These are phyloP conservation scores for Dromococcyx pavoninus DNA, from an alignment of 2,797 vertebrate species.

Conservation along the genomic window DNA sequence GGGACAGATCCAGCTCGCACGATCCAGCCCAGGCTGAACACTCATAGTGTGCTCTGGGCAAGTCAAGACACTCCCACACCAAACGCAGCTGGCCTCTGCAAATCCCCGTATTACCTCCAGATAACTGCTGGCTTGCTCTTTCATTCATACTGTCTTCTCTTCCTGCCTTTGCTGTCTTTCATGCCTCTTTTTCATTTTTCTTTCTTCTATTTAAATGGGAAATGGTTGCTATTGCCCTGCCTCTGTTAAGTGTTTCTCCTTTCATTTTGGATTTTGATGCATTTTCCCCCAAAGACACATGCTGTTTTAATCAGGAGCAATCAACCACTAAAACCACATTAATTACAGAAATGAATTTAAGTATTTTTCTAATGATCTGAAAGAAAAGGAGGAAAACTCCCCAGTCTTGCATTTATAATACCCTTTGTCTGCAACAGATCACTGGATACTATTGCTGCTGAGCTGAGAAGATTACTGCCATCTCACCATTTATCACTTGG, in stretches of 20 bases:
- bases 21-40: not conserved
- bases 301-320: constrained; percentile 17
- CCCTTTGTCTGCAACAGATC: not conserved
- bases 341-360: constrained; percentile 15
- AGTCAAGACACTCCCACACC: not conserved
- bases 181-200: not conserved
- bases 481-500: not conserved
- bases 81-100: not conserved
- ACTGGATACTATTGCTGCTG: not conserved
- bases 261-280: not conserved
- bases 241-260: not conserved
- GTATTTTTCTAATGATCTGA: constrained; percentile 7
- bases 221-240: not conserved
- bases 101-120: not conserved
- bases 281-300: not conserved
- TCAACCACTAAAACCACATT: constrained; percentile 7
- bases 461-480: not conserved
- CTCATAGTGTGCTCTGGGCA: not conserved
- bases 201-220: not conserved
- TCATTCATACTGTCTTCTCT: not conserved
- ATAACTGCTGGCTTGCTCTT: not conserved
- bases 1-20: accelerated
- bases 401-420: not conserved
- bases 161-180: not conserved
- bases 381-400: not conserved